Evolutionary conservation across 2,113 vertebrate genomes (phyloP), one percentile per base, ranked within the genome.

Genomic region (Mohoua ochrocephala): DNA sequence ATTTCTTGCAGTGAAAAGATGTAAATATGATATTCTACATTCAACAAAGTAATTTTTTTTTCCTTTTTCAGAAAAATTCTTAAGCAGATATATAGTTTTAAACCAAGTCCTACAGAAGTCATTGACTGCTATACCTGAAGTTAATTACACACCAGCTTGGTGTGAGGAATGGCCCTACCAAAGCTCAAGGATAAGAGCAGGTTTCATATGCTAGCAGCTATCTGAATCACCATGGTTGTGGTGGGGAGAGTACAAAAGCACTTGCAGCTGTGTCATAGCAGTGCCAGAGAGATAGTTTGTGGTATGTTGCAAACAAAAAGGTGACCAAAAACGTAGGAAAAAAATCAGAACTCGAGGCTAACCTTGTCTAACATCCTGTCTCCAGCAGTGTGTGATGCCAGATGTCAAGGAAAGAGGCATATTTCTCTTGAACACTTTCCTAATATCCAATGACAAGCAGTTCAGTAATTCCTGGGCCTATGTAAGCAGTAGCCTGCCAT

Each of bases 81-180:
- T 59, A 61, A 57, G n/a, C 21, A 84, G 21, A 31, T 78, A 35
- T 9, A 53, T 56, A 8, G 9, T 53, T 95, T 77, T 67, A 82
- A 79, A 59, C 13, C 9, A 60, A 76, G 22, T 37, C 16, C 3
- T 41, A 19, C 15, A 53, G 28, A 71, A 71, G 19, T 35, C 49
- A 60, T 6, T 75, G 47, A 22, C 30, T 47, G 3, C 6, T 71
- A 14, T 28, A 24, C 4, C 14, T 10, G 2, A 71, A 81, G 9
- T 59, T 60, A 47, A 30, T 45, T 14, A 17, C 11, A 30, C 0
- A 0, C 13, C 2, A 2, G 1, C 33, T 57, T 85, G 10, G 8
- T 57, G 54, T 87, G 41, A 18, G 20, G 31, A 82, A 68, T n/a
- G 17, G 8, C 10, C 30, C 17, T 41, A 13, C 18, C 21, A 13